Evolutionary conservation across 1,140 invertebrate genomes (phyloP).

Genomic region (Megalonaias nervosa): DNA sequence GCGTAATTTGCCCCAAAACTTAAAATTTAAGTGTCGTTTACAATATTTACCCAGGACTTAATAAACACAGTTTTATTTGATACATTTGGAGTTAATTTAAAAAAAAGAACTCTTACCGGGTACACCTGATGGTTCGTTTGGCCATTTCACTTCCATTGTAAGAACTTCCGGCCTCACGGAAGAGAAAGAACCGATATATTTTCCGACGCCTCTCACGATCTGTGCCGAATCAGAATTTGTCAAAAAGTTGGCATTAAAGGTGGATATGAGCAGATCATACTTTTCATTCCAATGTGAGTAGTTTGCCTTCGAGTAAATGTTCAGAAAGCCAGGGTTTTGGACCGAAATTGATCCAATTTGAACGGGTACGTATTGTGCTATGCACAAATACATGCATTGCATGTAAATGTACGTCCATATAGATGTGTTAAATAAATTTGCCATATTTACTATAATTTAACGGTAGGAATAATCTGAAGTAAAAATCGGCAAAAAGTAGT

Average conservation of each 20-base stretch:
- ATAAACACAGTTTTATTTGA: background rate
- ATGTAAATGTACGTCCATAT: too few relatives aligned
- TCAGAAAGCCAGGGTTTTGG: slow-evolving; percentile 41
- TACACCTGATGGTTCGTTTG: slow-evolving; percentile 51
- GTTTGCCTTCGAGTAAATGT: slow-evolving; percentile 31
- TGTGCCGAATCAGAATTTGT: slow-evolving; percentile 35
- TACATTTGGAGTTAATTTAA: too few relatives aligned
- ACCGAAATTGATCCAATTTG: slow-evolving; percentile 28
- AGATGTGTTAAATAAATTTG: too few relatives aligned
- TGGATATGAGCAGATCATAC: slow-evolving; percentile 48
- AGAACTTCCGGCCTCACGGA: slow-evolving; percentile 24
- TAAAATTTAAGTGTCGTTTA: background rate
- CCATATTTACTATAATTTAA: too few relatives aligned
- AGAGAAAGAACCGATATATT: slow-evolving; percentile 30
- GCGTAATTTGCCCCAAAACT: background rate
- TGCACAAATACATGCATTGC: too few relatives aligned
- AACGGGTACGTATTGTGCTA: too few relatives aligned
- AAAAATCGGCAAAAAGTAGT: too few relatives aligned
- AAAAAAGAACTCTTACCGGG: slow-evolving; percentile 39
- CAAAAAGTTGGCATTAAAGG: slow-evolving; percentile 42
- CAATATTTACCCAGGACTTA: background rate
- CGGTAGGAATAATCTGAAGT: too few relatives aligned
- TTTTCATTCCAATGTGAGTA: background rate
- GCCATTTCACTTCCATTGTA: slow-evolving; percentile 47
- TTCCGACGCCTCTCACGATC: slow-evolving; percentile 40